phyloP scores from a whole-genome alignment of 2,113 vertebrate species.

The Chrysemys picta region DNA sequence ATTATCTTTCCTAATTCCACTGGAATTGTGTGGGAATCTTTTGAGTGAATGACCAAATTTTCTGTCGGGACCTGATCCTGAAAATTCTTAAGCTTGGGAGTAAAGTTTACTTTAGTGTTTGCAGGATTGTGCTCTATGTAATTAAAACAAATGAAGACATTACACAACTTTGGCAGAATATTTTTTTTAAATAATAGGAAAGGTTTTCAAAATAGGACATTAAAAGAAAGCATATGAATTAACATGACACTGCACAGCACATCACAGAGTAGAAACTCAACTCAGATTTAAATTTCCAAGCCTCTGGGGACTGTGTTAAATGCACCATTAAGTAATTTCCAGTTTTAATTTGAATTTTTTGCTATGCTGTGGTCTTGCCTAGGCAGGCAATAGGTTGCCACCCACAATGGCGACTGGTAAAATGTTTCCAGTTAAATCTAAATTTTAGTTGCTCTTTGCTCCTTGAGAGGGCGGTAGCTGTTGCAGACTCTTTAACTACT shows the following conservation, averaged over 20 bases:
- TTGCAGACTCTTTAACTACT: neutral
- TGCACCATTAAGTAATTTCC: slow-evolving; percentile 63
- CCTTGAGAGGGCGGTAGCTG: slow-evolving; percentile 18
- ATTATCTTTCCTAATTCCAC: neutral
- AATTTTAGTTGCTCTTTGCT: neutral
- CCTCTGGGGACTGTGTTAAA: slow-evolving; percentile 32
- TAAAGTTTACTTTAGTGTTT: neutral
- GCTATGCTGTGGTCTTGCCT: slow-evolving; percentile 39
- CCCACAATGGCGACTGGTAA: accelerated
- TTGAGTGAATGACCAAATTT: slow-evolving; percentile 12
- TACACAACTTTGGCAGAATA: slow-evolving; percentile 31
- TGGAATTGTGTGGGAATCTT: neutral
- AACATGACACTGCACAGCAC: slow-evolving; percentile 19
- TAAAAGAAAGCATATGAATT: slow-evolving; percentile 41
- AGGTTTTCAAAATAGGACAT: slow-evolving; percentile 48
- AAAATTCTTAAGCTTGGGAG: neutral
- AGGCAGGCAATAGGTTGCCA: neutral
- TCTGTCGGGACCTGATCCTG: neutral
- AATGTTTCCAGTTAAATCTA: slow-evolving; percentile 2
- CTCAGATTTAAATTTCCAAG: slow-evolving; percentile 20
- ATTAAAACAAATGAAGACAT: neutral
- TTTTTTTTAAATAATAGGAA: slow-evolving; percentile 34
- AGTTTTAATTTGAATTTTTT: slow-evolving; percentile 47
- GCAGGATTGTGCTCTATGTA: neutral
- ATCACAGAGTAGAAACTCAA: slow-evolving; percentile 11